Base-by-base conservation (phyloP, 1,140 invertebrate genomes). In the Euborellia annulipes region DNA sequence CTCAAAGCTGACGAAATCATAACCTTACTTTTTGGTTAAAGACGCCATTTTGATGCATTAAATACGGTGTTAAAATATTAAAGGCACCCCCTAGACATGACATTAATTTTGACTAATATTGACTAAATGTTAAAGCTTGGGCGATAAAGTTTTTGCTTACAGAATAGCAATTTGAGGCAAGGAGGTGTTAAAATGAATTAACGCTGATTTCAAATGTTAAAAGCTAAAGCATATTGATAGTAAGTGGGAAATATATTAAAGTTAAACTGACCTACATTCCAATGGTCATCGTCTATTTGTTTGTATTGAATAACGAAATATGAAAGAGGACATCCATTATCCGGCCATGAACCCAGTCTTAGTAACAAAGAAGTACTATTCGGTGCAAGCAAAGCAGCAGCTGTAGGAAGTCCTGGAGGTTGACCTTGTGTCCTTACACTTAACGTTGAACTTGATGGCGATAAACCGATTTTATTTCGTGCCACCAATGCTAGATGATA, bases 271-370 rank as follows among this genome's bases (percentile, higher is more conserved):
- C 66, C 65, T 49, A 75, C 53, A 2, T 68, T 75, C 75, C 74
- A 78, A 43, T 75, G 72, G 19, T 67, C 63, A 36, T 71, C 67
- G 41, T 66, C 64, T 11, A 69, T 60, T 17, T 70, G 72, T 36
- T 72, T 69, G 61, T 88, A 87, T 52, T 83, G 78, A 22, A 89
- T 68, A 16, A 78, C 74, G 56, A 84, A 89, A 56, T 76, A 78
- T 8, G 73, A 59, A 22, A 90, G 74, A 0, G 82, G 77, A 56
- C 85, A 89, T 2, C 81, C 82, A 38, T 82, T 82, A 50, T 82
- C 78, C 2, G 78, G 76, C 84, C 85, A 89, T 2, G 78, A 70
- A 49, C 76, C 75, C 6, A 89, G 62, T 34, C 79, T 69, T 1
- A 89, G 65, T 3, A 76, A 61, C 3, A 85, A 71, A 7, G 75